Evolutionary conservation across 1,140 invertebrate species (phyloP), one percentile per base, ranked within the genome.

Genomic region (Matsumurasca onukii): DNA sequence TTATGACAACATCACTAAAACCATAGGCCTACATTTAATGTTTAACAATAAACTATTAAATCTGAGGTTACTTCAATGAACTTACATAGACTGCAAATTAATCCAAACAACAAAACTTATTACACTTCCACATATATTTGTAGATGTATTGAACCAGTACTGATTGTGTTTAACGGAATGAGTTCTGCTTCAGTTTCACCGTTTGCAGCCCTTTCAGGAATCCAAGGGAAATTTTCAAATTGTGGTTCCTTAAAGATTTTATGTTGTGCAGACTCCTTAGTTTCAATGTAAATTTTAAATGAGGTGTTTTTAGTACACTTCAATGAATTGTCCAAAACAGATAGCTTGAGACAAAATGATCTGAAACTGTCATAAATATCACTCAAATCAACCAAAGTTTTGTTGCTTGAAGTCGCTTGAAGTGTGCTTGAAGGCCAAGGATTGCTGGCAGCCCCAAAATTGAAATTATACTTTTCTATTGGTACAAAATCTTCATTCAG

Each of bases 191-290:
- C n/a, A n/a, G n/a, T n/a, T n/a, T n/a, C n/a, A n/a, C n/a, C n/a
- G n/a, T n/a, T n/a, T n/a, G n/a, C n/a, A n/a, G n/a, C n/a, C n/a
- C n/a, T n/a, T 70, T 71, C 57, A 71, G 72, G 17, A 70, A 73
- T 61, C 51, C 62, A 51, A 20, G 49, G 49, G n/a, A 51, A 51
- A 20, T 20, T 22, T 51, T 51, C 49, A 51, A 51, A 51, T 20
- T 17, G 3, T 51, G 49, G 5, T 5, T 51, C 49, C 5, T 51
- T 22, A 51, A 17, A 51, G 24, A 51, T 51, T 5, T 3, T 51
- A n/a, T 17, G 24, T 20, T 12, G 24, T 51, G 17, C 49, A 9
- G 49, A 51, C 3, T 51, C 49, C 24, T 12, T n/a, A 3, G 49
- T 51, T 51, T 51, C 24, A 5, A 51, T n/a, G 24, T 20, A 51